A percentile compares a stretch with the other conserved stretches of the same genome.
Evolutionary conservation across 2,888 invertebrate genomes (phyloP).

Genomic region (Augiades crinisus): DNA sequence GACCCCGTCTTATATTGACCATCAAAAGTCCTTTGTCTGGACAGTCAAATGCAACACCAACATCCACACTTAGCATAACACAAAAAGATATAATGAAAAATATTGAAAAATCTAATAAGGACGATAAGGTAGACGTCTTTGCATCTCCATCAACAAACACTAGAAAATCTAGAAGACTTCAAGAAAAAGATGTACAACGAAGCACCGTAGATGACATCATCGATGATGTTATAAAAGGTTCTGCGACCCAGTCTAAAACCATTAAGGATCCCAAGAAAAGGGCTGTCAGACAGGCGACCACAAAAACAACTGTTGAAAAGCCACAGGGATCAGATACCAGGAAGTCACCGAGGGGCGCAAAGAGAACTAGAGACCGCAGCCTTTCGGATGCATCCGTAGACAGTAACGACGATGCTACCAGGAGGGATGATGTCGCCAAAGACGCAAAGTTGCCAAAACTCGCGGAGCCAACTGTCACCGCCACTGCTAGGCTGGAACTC

Average conservation of each 20-base stretch:
- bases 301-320: slow-evolving; percentile 55
- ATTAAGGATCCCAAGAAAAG: slow-evolving; percentile 70
- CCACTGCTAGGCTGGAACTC: slow-evolving; percentile 15
- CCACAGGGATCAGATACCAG: slow-evolving; percentile 57
- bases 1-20: slow-evolving; percentile 90
- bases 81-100: slow-evolving; percentile 59
- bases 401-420: slow-evolving; percentile 78
- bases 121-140: slow-evolving; percentile 82
- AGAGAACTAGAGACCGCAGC: slow-evolving; percentile 83
- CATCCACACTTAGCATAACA: slow-evolving; percentile 64
- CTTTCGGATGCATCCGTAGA: slow-evolving; percentile 85
- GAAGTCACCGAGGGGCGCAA: slow-evolving; percentile 84
- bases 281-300: slow-evolving; percentile 78
- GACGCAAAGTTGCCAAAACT: slow-evolving; percentile 54
- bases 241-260: slow-evolving; percentile 48
- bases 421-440: slow-evolving; percentile 50
- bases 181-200: slow-evolving; percentile 88
- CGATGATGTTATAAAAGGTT: slow-evolving; percentile 92
- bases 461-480: slow-evolving; percentile 18
- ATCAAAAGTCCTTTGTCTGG: slow-evolving; percentile 86
- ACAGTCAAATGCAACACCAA: slow-evolving; percentile 58
- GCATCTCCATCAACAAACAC: slow-evolving; percentile 86
- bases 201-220: slow-evolving; percentile 93
- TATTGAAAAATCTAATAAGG: slow-evolving; percentile 56
- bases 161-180: slow-evolving; percentile 89